A percentile compares a stretch with the other conserved stretches of the same genome.
Evolutionary conservation across 2,888 invertebrate genomes (phyloP).

Genomic region (Zhengitettix transpicula): DNA sequence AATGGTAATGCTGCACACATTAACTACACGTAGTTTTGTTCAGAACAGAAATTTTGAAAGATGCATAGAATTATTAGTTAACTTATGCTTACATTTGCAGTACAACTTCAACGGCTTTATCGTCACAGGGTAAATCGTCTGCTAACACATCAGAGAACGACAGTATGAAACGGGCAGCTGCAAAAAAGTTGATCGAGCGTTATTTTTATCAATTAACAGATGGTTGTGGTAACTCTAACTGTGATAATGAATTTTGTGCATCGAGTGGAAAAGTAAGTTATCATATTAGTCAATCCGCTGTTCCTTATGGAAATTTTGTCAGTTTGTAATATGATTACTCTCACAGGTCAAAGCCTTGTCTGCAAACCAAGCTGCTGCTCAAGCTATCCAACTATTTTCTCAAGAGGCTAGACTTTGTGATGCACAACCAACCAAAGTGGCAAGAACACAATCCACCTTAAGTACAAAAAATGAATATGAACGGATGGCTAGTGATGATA

Average conservation of each 20-base stretch:
- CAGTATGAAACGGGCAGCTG: constrained; percentile 37
- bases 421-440: constrained; percentile 49
- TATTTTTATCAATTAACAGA: constrained; percentile 86
- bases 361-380: constrained; percentile 79
- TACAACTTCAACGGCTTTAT: constrained; percentile 8
- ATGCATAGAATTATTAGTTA: not conserved
- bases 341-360: constrained; percentile 50
- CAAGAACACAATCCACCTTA: constrained; percentile 25
- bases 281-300: not conserved
- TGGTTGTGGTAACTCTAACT: constrained; percentile 80
- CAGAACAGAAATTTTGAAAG: not conserved
- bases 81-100: not conserved
- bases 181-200: constrained; percentile 73
- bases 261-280: constrained; percentile 65
- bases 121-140: constrained; percentile 7
- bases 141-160: constrained; percentile 15
- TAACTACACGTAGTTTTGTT: not conserved
- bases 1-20: constrained; percentile 1
- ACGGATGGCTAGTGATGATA: not conserved
- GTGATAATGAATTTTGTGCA: constrained; percentile 75
- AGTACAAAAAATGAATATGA: constrained; percentile 3
- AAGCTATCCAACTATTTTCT: constrained; percentile 72
- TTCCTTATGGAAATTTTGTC: not conserved
- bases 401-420: constrained; percentile 74
- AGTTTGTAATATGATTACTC: no score